A percentile compares a stretch with the other conserved stretches of the same genome.
Evolutionary conservation across 2,888 invertebrate species (phyloP).

Genomic region (Euzophera pinguis): DNA sequence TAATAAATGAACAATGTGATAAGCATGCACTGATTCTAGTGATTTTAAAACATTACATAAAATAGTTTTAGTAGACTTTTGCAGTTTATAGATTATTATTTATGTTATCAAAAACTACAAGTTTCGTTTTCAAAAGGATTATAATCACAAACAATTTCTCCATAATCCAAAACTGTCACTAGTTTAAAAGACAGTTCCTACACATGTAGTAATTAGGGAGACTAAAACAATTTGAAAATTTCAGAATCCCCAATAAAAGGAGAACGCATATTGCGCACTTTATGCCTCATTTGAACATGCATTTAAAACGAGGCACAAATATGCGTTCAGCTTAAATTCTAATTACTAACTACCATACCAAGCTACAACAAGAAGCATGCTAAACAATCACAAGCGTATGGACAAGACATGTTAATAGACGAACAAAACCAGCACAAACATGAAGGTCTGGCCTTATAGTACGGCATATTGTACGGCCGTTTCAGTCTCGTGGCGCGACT

Average conservation of each 20-base stretch:
- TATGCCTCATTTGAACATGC: too few relatives aligned
- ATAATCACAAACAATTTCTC: background rate
- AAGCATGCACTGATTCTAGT: background rate
- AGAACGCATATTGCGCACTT: background rate
- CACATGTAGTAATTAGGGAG: background rate
- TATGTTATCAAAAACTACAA: too few relatives aligned
- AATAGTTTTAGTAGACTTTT: too few relatives aligned
- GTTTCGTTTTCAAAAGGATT: background rate
- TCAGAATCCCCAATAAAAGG: background rate
- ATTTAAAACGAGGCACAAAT: background rate
- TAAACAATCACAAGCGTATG: background rate
- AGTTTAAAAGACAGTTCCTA: background rate
- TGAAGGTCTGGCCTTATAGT: background rate
- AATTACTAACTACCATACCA: background rate
- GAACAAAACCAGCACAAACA: background rate
- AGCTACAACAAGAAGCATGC: conserved; percentile 3
- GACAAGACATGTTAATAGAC: background rate
- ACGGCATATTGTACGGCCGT: background rate
- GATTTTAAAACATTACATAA: too few relatives aligned
- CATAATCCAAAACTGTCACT: background rate
- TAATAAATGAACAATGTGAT: background rate
- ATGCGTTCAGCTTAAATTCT: background rate
- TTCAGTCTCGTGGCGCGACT: background rate
- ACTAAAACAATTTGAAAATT: background rate
- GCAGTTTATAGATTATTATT: too few relatives aligned